Conservation (phyloP, 2,113 vertebrate species). For the Dunckerocampus dactyliophorus region DNA sequence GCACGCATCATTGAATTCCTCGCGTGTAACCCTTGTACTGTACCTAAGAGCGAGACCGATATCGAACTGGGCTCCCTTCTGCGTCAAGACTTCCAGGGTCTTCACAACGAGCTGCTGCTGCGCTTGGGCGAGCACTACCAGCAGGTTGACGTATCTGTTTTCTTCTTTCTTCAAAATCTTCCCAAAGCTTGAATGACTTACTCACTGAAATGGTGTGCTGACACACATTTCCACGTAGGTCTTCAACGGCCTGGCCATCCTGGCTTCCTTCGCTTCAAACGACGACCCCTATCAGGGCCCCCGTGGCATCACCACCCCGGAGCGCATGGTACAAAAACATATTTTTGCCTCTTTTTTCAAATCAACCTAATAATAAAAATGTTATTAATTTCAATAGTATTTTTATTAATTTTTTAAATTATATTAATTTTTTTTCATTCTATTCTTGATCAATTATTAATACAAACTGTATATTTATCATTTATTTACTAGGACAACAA, state of each 20-base stretch:
- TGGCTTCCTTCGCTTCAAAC: constrained; percentile 90
- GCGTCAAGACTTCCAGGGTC: constrained; percentile 93
- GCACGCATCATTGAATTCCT: background rate
- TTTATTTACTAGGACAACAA: too few species aligned
- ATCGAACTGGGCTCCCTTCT: constrained; percentile 93
- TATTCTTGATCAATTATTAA: too few species aligned
- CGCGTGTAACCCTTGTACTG: background rate
- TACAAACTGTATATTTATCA: too few species aligned
- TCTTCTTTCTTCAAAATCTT: background rate
- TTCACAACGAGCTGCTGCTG: constrained; percentile 92
- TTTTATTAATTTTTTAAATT: too few species aligned
- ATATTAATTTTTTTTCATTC: too few species aligned
- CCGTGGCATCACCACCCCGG: constrained; percentile 82
- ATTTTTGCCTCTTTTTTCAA: too few species aligned
- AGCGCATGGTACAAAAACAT: constrained; percentile 80
- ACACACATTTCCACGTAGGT: constrained; percentile 42
- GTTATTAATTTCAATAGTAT: too few species aligned
- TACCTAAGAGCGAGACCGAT: constrained; percentile 88
- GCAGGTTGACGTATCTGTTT: constrained; percentile 65
- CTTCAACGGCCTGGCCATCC: constrained; percentile 93
- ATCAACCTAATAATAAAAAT: background rate
- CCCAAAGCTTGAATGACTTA: background rate
- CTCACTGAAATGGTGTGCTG: background rate
- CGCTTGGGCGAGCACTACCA: constrained; percentile 95
- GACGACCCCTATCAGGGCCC: constrained; percentile 91